These are phyloP conservation scores for Drosophila subobscura DNA, from an alignment of 1,140 invertebrate species.

Conservation along the genomic window DNA sequence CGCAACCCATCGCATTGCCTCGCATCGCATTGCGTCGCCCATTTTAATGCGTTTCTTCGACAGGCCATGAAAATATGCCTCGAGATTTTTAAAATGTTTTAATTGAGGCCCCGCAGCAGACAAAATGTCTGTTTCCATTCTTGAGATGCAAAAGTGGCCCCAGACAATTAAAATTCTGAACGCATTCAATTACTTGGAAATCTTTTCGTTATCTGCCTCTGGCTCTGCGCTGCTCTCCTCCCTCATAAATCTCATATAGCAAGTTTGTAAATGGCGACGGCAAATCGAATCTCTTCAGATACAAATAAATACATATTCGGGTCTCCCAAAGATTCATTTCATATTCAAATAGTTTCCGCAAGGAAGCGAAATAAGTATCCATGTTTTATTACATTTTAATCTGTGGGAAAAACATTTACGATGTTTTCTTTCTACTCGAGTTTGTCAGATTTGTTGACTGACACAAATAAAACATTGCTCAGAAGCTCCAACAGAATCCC, in stretches of 20 bases:
- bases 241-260: neutral
- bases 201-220: slow-evolving; percentile 35
- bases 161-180: slow-evolving; percentile 75
- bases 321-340: slow-evolving; percentile 14
- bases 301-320: slow-evolving; percentile 14
- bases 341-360: slow-evolving; percentile 35
- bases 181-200: slow-evolving; percentile 71
- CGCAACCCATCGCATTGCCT: neutral
- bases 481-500: slow-evolving; percentile 34
- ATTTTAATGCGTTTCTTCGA: slow-evolving; percentile 80
- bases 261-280: slow-evolving; percentile 49
- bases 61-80: slow-evolving; percentile 79
- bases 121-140: slow-evolving; percentile 76
- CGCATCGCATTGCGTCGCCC: slow-evolving; percentile 61
- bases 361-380: slow-evolving; percentile 40
- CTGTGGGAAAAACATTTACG: slow-evolving; percentile 57
- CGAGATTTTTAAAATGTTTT: slow-evolving; percentile 75
- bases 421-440: slow-evolving; percentile 35
- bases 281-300: slow-evolving; percentile 25
- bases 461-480: slow-evolving; percentile 51
- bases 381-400: slow-evolving; percentile 48
- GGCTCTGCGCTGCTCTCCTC: slow-evolving; percentile 1
- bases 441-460: slow-evolving; percentile 43
- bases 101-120: slow-evolving; percentile 72
- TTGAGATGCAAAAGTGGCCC: slow-evolving; percentile 74